phyloP scores from a whole-genome alignment of 2,888 invertebrate species.

The Tipula lateralis region DNA sequence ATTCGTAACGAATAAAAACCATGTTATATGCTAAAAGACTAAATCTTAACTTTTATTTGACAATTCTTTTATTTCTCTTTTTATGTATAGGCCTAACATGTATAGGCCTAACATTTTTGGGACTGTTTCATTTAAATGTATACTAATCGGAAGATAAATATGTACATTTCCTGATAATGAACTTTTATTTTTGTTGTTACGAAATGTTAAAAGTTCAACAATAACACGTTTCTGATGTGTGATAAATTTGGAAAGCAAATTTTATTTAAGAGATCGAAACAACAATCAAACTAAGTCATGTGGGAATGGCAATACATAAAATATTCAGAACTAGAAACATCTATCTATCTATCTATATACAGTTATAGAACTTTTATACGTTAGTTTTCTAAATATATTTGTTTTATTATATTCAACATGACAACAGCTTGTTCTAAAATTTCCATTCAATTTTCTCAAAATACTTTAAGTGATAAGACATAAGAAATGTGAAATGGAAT shows the following conservation, averaged over 20 bases:
- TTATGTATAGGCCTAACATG: too few relatives aligned
- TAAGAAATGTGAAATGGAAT: too few relatives aligned
- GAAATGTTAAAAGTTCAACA: background rate
- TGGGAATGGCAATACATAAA: background rate
- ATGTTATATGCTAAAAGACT: too few relatives aligned
- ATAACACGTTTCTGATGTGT: background rate
- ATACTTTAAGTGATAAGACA: background rate
- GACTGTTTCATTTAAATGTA: background rate
- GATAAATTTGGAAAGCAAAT: background rate
- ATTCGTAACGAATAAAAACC: too few relatives aligned
- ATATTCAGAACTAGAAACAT: background rate
- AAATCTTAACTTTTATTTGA: too few relatives aligned
- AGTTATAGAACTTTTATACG: background rate
- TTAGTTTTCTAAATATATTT: background rate
- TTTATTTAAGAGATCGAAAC: background rate
- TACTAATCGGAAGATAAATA: background rate
- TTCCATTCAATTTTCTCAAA: background rate
- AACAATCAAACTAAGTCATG: slow-evolving; percentile 6
- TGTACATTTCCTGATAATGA: background rate
- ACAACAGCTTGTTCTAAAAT: background rate
- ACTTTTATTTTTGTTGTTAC: slow-evolving; percentile 1
- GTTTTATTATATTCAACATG: background rate
- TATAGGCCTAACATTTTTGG: too few relatives aligned
- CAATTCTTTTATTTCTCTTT: too few relatives aligned
- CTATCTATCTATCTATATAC: background rate